phyloP scores from a whole-genome alignment of 2,888 invertebrate genomes.

The Bibio marci region DNA sequence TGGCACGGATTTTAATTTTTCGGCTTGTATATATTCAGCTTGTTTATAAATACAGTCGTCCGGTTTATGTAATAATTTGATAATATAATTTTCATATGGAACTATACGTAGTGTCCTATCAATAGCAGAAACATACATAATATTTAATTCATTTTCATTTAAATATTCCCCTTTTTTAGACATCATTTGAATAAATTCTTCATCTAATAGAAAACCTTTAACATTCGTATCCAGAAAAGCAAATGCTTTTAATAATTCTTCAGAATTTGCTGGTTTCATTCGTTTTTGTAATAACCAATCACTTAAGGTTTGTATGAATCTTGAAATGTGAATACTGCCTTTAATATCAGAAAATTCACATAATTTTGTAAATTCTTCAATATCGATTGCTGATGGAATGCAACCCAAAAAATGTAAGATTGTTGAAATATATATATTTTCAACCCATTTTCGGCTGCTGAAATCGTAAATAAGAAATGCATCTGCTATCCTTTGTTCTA shows the following conservation, averaged over 20 bases:
- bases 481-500: constrained; percentile 1
- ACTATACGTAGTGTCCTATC: background rate
- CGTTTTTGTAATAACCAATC: background rate
- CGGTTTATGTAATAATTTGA: too few species aligned
- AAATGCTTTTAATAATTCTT: constrained; percentile 2
- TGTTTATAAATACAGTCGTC: too few species aligned
- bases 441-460: background rate
- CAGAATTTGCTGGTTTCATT: constrained; percentile 2
- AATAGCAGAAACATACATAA: constrained; percentile 4
- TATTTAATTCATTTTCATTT: constrained; percentile 11
- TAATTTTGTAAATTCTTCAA: background rate
- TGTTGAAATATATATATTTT: background rate
- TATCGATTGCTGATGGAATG: constrained; percentile 1
- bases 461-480: constrained; percentile 1
- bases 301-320: background rate
- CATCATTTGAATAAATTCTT: constrained; percentile 2
- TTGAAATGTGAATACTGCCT: background rate
- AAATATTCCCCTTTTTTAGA: constrained; percentile 1
- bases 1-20: too few species aligned
- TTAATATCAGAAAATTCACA: background rate
- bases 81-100: too few species aligned
- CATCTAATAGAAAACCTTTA: constrained; percentile 1
- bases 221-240: constrained; percentile 3
- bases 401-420: constrained; percentile 5
- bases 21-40: too few species aligned